phyloP scores from a whole-genome alignment of 2,797 vertebrate genomes.

The Gambelia wislizenii region DNA sequence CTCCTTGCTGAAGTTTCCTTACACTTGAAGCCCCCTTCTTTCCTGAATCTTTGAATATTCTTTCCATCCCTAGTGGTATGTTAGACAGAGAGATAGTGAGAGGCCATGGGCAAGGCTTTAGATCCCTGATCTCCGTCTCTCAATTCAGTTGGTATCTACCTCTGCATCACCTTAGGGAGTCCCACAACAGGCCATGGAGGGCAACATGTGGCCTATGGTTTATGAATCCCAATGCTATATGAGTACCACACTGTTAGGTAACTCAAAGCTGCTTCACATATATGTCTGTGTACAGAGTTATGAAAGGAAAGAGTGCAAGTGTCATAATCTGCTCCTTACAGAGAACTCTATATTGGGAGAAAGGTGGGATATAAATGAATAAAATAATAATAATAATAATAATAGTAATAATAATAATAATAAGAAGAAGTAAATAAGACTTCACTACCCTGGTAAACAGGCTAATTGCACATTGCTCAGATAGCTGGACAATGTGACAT shows the following conservation, averaged over 20 bases:
- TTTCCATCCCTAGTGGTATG: too few species aligned
- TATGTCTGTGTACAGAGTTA: background rate
- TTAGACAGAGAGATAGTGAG: background rate
- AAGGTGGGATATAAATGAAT: too few species aligned
- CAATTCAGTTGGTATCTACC: background rate
- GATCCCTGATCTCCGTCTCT: background rate
- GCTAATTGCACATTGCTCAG: background rate
- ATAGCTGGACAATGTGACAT: too few species aligned
- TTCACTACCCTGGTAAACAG: too few species aligned
- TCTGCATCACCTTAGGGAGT: background rate
- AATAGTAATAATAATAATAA: too few species aligned
- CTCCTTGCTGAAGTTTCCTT: too few species aligned
- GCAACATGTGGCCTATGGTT: background rate
- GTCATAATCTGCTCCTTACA: background rate
- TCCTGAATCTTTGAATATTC: too few species aligned
- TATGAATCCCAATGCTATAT: background rate
- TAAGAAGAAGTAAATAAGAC: too few species aligned
- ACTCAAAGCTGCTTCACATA: background rate
- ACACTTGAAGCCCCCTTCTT: too few species aligned
- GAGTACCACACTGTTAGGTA: background rate
- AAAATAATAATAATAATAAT: too few species aligned
- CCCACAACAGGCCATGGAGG: background rate
- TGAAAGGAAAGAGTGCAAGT: background rate
- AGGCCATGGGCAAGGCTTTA: background rate
- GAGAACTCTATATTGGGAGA: background rate